These are phyloP conservation scores for Neoseiulus cucumeris DNA, from an alignment of 1,140 invertebrate species.

Conservation along the genomic window DNA sequence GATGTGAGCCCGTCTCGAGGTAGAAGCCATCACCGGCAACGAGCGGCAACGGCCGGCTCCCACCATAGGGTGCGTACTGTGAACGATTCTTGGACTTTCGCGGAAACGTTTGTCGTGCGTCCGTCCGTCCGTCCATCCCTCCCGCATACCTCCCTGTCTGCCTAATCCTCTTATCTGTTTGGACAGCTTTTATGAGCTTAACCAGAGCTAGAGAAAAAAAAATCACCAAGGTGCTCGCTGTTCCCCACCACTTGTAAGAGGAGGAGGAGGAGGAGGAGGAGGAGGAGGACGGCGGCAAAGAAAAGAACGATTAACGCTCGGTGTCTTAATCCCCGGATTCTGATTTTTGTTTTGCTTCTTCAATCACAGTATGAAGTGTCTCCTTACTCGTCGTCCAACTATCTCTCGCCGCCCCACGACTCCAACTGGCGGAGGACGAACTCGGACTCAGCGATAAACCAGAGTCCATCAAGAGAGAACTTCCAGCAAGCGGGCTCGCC, in stretches of 20 bases:
- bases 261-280: no score
- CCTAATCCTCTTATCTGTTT: no score
- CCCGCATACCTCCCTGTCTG: no score
- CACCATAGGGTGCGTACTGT: not conserved
- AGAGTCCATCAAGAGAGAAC: slow-evolving; percentile 1
- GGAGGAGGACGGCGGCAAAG: no score
- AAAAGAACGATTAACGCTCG: no score
- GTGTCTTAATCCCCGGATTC: not conserved
- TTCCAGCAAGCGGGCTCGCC: not conserved
- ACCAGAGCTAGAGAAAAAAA: no score
- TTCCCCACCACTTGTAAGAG: no score
- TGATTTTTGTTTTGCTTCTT: not conserved
- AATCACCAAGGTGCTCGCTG: no score
- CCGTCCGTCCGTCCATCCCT: no score
- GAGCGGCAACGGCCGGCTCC: slow-evolving; percentile 4
- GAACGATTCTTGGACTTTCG: not conserved
- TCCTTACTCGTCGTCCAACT: slow-evolving; percentile 6
- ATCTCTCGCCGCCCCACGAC: not conserved
- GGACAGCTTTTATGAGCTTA: no score
- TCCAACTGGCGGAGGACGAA: slow-evolving; percentile 7
- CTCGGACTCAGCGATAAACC: slow-evolving; percentile 7
- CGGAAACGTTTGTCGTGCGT: not conserved
- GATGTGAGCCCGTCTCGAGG: slow-evolving; percentile 4
- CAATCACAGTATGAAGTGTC: slow-evolving; percentile 5
- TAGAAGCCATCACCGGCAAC: not conserved